phyloP scores from a whole-genome alignment of 2,113 vertebrate species.

The Sylvietta virens region DNA sequence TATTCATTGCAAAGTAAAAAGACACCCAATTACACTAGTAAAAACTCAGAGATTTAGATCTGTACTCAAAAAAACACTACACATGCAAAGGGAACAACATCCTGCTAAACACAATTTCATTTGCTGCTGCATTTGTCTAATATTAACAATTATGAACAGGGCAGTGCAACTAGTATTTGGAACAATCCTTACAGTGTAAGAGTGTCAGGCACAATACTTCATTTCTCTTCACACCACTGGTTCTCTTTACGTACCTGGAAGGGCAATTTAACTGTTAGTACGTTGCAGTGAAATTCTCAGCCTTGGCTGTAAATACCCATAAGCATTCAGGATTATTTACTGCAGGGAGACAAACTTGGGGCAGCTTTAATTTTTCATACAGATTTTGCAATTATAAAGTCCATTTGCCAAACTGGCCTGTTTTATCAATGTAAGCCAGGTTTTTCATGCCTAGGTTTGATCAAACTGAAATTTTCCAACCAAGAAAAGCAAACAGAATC shows the following conservation, averaged over 20 bases:
- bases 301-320: background rate
- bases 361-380: background rate
- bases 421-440: background rate
- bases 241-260: constrained; percentile 98
- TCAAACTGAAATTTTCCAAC: accelerated
- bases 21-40: constrained; percentile 70
- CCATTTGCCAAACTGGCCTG: background rate
- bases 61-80: constrained; percentile 69
- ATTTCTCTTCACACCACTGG: constrained; percentile 99
- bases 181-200: constrained; percentile 85
- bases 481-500: background rate
- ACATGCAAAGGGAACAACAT: constrained; percentile 80
- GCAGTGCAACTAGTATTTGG: constrained; percentile 94
- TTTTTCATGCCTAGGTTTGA: background rate
- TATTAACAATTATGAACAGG: constrained; percentile 99
- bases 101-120: constrained; percentile 82
- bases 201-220: constrained; percentile 75
- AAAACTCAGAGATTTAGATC: constrained; percentile 67
- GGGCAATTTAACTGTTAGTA: background rate
- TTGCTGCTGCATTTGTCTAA: constrained; percentile 85
- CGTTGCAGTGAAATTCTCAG: background rate
- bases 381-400: background rate
- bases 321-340: background rate
- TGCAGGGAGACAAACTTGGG: background rate
- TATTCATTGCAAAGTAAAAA: constrained; percentile 74